Conservation (phyloP, 2,888 invertebrate species). For the Strigamia transsilvanica region DNA sequence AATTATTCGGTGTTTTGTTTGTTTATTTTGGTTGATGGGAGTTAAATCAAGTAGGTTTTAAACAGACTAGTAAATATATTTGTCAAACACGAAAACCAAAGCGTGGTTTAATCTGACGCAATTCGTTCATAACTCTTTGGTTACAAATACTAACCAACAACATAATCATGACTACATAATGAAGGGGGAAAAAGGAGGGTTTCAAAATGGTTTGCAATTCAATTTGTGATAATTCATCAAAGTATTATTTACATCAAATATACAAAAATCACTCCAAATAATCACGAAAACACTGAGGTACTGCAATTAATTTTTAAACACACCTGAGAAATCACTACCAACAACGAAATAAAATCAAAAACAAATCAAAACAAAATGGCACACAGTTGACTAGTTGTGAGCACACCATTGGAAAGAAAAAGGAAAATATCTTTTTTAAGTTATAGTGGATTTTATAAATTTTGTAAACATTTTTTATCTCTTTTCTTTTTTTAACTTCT, state of each 20-base stretch:
- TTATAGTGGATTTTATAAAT: slow-evolving; percentile 17
- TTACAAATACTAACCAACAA: slow-evolving; percentile 35
- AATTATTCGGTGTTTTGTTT: background rate
- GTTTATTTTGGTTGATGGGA: background rate
- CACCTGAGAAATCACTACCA: slow-evolving; percentile 38
- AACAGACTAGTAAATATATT: slow-evolving; percentile 24
- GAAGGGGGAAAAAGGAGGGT: background rate
- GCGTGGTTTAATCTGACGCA: slow-evolving; percentile 38
- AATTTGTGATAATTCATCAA: slow-evolving; percentile 31
- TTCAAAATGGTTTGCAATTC: slow-evolving; percentile 28
- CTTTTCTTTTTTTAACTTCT: background rate
- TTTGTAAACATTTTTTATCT: background rate
- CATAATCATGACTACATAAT: slow-evolving; percentile 32
- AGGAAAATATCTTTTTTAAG: background rate
- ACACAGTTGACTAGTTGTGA: slow-evolving; percentile 20
- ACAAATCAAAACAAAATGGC: slow-evolving; percentile 8
- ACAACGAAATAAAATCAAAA: background rate
- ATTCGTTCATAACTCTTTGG: slow-evolving; percentile 35
- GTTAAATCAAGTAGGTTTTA: background rate
- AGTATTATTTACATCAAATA: slow-evolving; percentile 38
- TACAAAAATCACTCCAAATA: slow-evolving; percentile 38
- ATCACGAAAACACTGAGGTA: slow-evolving; percentile 38
- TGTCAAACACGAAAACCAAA: slow-evolving; percentile 38
- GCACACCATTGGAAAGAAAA: slow-evolving; percentile 15
- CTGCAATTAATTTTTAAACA: slow-evolving; percentile 28